Base-by-base conservation (phyloP, 2,113 vertebrate genomes). In the Cercocebus atys region DNA sequence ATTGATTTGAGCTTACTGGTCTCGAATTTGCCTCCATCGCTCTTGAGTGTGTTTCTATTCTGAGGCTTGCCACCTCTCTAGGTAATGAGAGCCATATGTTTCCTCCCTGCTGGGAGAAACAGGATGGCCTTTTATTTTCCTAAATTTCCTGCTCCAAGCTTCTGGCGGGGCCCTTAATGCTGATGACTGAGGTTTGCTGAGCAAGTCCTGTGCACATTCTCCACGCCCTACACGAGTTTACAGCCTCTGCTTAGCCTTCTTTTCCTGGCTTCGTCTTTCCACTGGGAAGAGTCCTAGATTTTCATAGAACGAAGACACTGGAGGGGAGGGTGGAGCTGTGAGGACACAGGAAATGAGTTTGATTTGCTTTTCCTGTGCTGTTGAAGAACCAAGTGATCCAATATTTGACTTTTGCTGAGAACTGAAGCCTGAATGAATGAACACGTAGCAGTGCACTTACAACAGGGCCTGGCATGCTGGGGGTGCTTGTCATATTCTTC, bases 31-130 rank as follows among this genome's bases (percentile, higher is more conserved):
- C 85, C 68, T 66, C 82, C 0, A 2, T 40, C 1, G 22, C 32
- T 73, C 50, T 47, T 0, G 32, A 40, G 35, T 0, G 0, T 35
- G 25, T 88, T 80, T 95, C 93, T 97, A 78, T 95, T 96, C 83
- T 61, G 81, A 80, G 97, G 59, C 84, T 73, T 1, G 0, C 47
- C 32, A 35, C 70, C 81, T 96, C 73, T 92, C 68, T 78, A 95
- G 97, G 91, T 97, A 93, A 83, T 7, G 4, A 90, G 70, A 95
- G 66, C 85, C 97, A 85, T 83, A 76, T 72, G 97, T 66, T 83
- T 64, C 78, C 86, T 92, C 45, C 66, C 86, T 73, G 20, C 91
- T 30, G 73, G 78, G 81, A 82, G 86, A 78, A 66, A 68, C 45
- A 68, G 70, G 66, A 38, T 14, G 91, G 85, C 18, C 86, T 95